These are phyloP conservation scores for Tamias sibiricus DNA, from an alignment of 2,113 vertebrate species.

Conservation along the genomic window DNA sequence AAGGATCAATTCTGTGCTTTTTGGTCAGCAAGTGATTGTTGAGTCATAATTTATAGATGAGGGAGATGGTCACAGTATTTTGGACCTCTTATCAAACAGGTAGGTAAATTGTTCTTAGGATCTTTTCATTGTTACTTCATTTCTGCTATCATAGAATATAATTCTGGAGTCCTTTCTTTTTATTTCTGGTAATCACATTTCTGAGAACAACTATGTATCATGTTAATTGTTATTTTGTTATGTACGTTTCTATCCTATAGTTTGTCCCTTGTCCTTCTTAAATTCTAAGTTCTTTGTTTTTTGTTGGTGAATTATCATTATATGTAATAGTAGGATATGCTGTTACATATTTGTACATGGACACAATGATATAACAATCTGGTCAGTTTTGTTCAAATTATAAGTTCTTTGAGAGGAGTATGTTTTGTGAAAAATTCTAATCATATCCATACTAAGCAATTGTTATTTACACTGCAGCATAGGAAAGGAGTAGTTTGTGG, in stretches of 20 bases:
- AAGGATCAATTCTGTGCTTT: neutral
- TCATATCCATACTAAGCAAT: neutral
- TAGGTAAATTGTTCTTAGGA: neutral
- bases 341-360: too few relatives aligned
- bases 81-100: neutral
- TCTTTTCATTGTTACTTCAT: neutral
- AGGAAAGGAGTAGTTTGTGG: neutral
- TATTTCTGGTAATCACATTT: neutral
- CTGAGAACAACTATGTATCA: neutral
- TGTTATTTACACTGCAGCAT: neutral
- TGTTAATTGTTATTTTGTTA: constrained; percentile 17
- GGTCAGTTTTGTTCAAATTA: too few relatives aligned
- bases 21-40: neutral
- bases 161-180: neutral
- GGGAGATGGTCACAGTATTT: neutral
- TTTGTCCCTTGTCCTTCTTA: neutral
- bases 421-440: neutral
- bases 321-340: too few relatives aligned
- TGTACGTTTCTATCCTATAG: neutral
- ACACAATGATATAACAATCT: too few relatives aligned
- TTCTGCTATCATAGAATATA: neutral
- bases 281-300: neutral
- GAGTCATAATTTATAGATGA: neutral
- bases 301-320: too few relatives aligned
- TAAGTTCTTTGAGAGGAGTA: neutral